Evolutionary conservation across 2,888 invertebrate genomes (phyloP), one percentile per base, ranked within the genome.

Genomic region (Oxyteleia sp.): DNA sequence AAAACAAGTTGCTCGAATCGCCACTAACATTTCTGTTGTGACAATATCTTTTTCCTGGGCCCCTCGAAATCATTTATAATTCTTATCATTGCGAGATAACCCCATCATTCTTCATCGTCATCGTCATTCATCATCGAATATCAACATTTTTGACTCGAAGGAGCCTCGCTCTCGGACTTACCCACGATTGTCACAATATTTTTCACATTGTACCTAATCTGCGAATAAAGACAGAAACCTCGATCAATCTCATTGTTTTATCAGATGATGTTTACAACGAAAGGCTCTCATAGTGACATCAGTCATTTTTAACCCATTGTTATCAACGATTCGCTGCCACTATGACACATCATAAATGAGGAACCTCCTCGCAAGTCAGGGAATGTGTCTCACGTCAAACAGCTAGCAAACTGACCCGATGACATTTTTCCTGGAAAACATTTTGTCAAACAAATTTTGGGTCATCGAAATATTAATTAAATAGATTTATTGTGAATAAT

Each of bases 401-500:
- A 49, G 13, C 29, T 15, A 38, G 38, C 45, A 18, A 72, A 49
- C 16, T 18, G 71, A 26, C 53, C 20, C 18, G 53, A 32, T 75
- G 83, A 85, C 79, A 85, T 85, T 82, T 59, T 83, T 83, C 66
- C 66, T 15, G 71, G 80, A 85, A 85, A 71, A 81, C 57, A 61
- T 26, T n/a, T n/a, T n/a, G n/a, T n/a, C n/a, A n/a, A n/a, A n/a
- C n/a, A n/a, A n/a, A n/a, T n/a, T n/a, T n/a, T n/a, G n/a, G n/a
- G n/a, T n/a, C n/a, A n/a, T n/a, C n/a, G n/a, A n/a, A n/a, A n/a
- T n/a, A n/a, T n/a, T n/a, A n/a, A n/a, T n/a, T n/a, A n/a, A n/a
- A n/a, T n/a, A n/a, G n/a, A n/a, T n/a, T n/a, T n/a, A n/a, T n/a
- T n/a, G n/a, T n/a, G n/a, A n/a, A n/a, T n/a, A n/a, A n/a, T n/a